Conservation (phyloP, 2,888 invertebrate species). For the Diachrysia chrysitis region DNA sequence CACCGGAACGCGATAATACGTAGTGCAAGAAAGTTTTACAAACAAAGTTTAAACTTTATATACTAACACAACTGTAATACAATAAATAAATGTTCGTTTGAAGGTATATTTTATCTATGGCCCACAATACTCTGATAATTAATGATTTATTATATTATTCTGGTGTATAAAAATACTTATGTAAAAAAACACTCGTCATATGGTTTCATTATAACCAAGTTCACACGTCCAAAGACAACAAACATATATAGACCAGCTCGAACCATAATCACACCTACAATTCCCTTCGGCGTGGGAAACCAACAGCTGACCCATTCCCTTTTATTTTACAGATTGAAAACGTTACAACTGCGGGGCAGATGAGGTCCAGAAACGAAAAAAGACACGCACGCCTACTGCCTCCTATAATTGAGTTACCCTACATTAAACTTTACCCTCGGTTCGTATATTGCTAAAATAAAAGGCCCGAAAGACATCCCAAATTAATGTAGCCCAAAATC, state of each 20-base stretch:
- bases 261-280: conserved; percentile 45
- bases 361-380: conserved; percentile 48
- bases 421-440: conserved; percentile 80
- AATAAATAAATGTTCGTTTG: too few relatives aligned
- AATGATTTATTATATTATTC: too few relatives aligned
- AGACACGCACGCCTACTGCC: conserved; percentile 66
- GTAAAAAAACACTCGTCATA: not conserved
- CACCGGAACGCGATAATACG: too few relatives aligned
- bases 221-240: conserved; percentile 39
- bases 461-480: conserved; percentile 66
- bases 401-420: conserved; percentile 80
- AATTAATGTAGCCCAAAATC: conserved; percentile 50
- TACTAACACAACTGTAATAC: too few relatives aligned
- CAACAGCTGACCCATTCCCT: conserved; percentile 41
- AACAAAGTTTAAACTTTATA: too few relatives aligned
- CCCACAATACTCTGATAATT: too few relatives aligned
- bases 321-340: conserved; percentile 54
- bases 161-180: too few relatives aligned
- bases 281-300: conserved; percentile 37
- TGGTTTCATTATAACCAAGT: not conserved
- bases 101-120: too few relatives aligned
- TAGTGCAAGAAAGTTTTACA: too few relatives aligned
- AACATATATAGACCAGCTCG: conserved; percentile 15
- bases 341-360: conserved; percentile 45
- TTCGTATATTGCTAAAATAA: conserved; percentile 80